Conservation (phyloP, 1,140 invertebrate species). For the Aphis gossypii region DNA sequence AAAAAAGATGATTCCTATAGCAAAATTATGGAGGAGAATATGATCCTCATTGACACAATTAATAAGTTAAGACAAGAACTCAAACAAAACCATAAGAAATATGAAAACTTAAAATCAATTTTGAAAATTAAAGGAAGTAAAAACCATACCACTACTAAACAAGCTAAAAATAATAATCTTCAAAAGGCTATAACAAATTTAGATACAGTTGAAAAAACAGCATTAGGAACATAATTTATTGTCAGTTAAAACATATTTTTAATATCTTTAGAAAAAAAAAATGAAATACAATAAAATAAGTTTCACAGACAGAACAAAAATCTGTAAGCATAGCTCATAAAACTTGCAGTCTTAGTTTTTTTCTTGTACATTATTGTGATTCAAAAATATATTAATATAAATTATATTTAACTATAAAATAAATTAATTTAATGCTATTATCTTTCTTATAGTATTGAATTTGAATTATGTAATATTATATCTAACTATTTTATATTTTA, state of each 20-base stretch:
- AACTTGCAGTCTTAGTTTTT: neutral
- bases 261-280: too few relatives aligned
- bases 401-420: neutral
- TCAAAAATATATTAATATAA: neutral
- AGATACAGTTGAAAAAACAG: neutral
- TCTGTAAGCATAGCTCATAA: neutral
- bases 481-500: too few relatives aligned
- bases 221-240: neutral
- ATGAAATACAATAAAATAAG: neutral
- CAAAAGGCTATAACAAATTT: neutral
- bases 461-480: too few relatives aligned
- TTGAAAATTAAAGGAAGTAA: constrained; percentile 5
- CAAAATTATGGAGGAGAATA: constrained; percentile 26
- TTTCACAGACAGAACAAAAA: neutral
- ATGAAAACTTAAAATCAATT: neutral
- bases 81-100: neutral
- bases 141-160: neutral
- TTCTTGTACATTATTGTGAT: neutral
- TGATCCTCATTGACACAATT: neutral
- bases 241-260: neutral
- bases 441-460: too few relatives aligned
- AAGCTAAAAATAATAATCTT: neutral
- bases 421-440: neutral
- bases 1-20: neutral
- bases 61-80: constrained; percentile 40